phyloP scores from a whole-genome alignment of 1,140 invertebrate species.

The Eriocheir sinensis region DNA sequence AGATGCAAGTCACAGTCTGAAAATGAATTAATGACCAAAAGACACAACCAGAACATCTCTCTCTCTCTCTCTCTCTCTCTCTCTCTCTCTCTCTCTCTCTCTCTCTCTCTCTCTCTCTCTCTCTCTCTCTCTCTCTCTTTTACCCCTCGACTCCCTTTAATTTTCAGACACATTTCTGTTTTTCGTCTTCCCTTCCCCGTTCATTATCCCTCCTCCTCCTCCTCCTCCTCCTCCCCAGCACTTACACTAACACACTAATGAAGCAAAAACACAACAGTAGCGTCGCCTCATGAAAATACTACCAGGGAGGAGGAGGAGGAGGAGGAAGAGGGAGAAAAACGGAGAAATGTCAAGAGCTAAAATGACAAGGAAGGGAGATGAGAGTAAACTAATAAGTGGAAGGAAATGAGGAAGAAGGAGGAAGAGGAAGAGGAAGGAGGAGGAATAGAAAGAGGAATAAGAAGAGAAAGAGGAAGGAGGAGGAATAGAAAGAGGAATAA shows the following conservation, averaged over 20 bases:
- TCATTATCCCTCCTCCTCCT: background rate
- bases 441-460: background rate
- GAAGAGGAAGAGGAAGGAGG: background rate
- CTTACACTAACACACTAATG: constrained; percentile 16
- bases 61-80: background rate
- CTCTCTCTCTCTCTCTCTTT: background rate
- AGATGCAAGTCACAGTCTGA: constrained; percentile 1
- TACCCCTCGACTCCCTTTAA: background rate
- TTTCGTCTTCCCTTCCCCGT: background rate
- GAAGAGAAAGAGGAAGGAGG: background rate
- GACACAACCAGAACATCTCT: background rate
- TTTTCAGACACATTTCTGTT: too few species aligned
- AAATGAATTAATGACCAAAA: constrained; percentile 18
- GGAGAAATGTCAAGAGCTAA: too few species aligned
- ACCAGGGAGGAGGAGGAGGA: background rate
- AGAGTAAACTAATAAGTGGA: too few species aligned
- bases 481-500: background rate
- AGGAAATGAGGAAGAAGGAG: background rate
- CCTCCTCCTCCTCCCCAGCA: background rate
- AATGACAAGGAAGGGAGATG: background rate
- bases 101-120: background rate
- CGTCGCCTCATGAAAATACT: background rate
- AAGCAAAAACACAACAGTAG: constrained; percentile 25
- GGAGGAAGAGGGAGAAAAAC: background rate
- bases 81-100: background rate